Conservation (phyloP, 2,888 invertebrate species). For the Drosophila quinaria region DNA sequence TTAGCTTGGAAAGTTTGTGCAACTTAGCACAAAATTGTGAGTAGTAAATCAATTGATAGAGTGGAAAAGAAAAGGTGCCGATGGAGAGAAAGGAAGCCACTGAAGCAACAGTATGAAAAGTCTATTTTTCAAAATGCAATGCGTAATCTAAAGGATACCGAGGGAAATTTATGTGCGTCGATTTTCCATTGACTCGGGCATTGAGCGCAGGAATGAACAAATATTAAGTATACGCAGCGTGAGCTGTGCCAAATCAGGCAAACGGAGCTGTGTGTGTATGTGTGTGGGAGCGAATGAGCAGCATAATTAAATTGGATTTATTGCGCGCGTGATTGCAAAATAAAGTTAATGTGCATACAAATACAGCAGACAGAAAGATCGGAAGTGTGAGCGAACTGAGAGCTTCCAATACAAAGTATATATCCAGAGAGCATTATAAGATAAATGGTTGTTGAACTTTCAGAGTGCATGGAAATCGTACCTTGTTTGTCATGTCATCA, state of each 20-base stretch:
- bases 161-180: constrained; percentile 73
- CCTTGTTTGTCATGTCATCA: constrained; percentile 82
- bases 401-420: not conserved
- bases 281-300: constrained; percentile 36
- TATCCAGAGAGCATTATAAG: constrained; percentile 33
- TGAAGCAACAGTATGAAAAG: constrained; percentile 62
- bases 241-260: constrained; percentile 32
- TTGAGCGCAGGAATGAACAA: constrained; percentile 64
- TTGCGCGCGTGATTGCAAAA: constrained; percentile 79
- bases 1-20: constrained; percentile 25
- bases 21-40: constrained; percentile 65
- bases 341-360: constrained; percentile 77
- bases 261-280: constrained; percentile 24
- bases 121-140: constrained; percentile 70
- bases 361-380: constrained; percentile 37
- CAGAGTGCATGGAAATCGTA: constrained; percentile 69
- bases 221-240: constrained; percentile 72
- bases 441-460: constrained; percentile 70
- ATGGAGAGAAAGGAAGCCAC: not conserved
- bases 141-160: constrained; percentile 65
- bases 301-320: constrained; percentile 81
- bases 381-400: not conserved
- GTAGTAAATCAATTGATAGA: constrained; percentile 61
- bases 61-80: not conserved
- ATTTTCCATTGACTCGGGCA: constrained; percentile 65